A percentile compares a stretch with the other conserved stretches of the same genome.
These are phyloP conservation scores for Gopherus evgoodei DNA, from an alignment of 2,113 vertebrate genomes.

Conservation along the genomic window DNA sequence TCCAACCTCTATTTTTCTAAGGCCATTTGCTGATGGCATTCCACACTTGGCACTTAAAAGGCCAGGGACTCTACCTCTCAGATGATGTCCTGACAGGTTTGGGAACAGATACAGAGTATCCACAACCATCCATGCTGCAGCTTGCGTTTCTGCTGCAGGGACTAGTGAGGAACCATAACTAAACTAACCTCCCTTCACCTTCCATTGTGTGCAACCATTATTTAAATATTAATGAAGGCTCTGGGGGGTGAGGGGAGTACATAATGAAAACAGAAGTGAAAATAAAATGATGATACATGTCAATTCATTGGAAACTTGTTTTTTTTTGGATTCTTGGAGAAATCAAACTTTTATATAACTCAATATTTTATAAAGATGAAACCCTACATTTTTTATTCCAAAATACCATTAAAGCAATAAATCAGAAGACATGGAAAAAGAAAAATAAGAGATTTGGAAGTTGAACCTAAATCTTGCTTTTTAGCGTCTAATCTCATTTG, in stretches of 20 bases:
- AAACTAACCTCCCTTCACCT: conserved; percentile 20
- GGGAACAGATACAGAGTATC: neutral
- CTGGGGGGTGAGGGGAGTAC: neutral
- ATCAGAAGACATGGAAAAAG: neutral
- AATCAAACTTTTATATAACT: neutral
- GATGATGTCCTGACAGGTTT: neutral
- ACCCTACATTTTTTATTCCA: neutral
- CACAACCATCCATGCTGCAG: neutral
- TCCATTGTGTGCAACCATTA: conserved; percentile 24
- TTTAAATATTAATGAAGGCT: conserved; percentile 55
- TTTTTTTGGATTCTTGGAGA: neutral
- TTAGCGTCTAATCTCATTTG: neutral
- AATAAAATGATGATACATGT: conserved; percentile 45
- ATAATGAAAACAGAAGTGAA: conserved; percentile 58
- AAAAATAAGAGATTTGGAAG: fast-evolving
- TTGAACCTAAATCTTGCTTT: neutral
- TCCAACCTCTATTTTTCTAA: neutral
- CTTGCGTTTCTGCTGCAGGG: neutral
- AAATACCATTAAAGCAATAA: neutral
- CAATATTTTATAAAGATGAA: neutral
- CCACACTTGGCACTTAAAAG: neutral
- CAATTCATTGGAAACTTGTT: neutral
- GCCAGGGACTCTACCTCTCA: neutral
- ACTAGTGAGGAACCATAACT: conserved; percentile 9
- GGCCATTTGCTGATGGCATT: neutral